phyloP scores from a whole-genome alignment of 2,113 vertebrate species.

The Chionodraco myersi region DNA sequence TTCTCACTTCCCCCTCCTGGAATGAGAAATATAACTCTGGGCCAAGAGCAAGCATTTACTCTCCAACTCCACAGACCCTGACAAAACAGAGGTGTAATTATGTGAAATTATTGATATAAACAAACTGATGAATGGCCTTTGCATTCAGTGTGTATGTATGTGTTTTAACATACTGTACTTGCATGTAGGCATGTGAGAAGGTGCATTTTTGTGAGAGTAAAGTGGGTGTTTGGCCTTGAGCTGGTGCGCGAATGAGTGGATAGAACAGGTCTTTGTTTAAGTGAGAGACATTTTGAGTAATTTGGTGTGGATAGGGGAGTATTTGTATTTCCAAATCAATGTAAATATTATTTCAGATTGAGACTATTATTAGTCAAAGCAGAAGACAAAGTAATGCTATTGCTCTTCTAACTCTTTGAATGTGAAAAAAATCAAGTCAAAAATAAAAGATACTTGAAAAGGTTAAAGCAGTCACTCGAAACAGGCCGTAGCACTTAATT shows the following conservation, averaged over 20 bases:
- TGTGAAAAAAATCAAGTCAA: constrained; percentile 60
- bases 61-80: constrained; percentile 61
- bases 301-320: constrained; percentile 17
- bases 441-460: constrained; percentile 61
- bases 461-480: constrained; percentile 54
- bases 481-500: constrained; percentile 69
- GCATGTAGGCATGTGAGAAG: constrained; percentile 3
- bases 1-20: constrained; percentile 58
- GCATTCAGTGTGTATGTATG: constrained; percentile 12
- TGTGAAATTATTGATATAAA: constrained; percentile 77
- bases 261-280: constrained; percentile 47
- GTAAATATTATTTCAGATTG: constrained; percentile 54
- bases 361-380: constrained; percentile 38
- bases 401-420: constrained; percentile 65
- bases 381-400: constrained; percentile 22
- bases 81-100: constrained; percentile 76
- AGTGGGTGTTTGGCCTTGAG: constrained; percentile 25
- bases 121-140: constrained; percentile 68
- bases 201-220: constrained; percentile 8
- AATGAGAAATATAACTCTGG: constrained; percentile 65
- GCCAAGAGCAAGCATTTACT: constrained; percentile 67
- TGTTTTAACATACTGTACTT: constrained; percentile 18
- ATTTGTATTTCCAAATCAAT: constrained; percentile 41
- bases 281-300: constrained; percentile 22
- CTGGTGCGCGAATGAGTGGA: constrained; percentile 27